Conservation (phyloP, 2,113 vertebrate species). For the Bufo bufo region DNA sequence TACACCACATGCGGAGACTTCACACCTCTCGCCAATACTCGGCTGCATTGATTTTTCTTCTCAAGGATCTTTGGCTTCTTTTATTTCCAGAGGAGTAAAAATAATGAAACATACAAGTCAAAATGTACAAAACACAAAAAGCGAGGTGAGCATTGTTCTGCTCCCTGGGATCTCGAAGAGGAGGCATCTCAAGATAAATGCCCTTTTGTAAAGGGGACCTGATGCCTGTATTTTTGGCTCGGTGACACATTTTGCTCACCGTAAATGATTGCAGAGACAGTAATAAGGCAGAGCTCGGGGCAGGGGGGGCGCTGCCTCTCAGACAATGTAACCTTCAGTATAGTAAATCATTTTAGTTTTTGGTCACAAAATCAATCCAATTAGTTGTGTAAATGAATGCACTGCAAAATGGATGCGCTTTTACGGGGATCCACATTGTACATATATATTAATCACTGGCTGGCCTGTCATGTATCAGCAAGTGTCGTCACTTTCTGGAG, state of each 20-base stretch:
- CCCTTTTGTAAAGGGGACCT: background rate
- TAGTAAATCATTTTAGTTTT: constrained; percentile 32
- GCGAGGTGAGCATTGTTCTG: background rate
- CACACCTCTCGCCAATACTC: background rate
- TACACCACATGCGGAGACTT: background rate
- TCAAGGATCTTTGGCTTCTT: background rate
- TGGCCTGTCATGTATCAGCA: constrained; percentile 8
- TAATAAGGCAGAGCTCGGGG: background rate
- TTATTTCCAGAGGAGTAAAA: constrained; percentile 26
- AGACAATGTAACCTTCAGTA: constrained; percentile 18
- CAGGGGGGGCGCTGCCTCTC: no score
- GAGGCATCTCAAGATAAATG: background rate
- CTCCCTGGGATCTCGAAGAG: background rate
- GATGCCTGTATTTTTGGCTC: background rate
- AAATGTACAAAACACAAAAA: background rate
- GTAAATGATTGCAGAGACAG: background rate
- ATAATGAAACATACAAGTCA: background rate
- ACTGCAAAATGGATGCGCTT: background rate
- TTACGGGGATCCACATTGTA: constrained; percentile 1
- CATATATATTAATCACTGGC: constrained; percentile 21
- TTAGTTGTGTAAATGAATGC: constrained; percentile 28
- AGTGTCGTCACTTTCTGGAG: constrained; percentile 7
- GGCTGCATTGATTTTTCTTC: constrained; percentile 20
- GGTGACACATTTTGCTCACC: background rate
- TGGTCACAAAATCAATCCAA: constrained; percentile 52